A percentile compares a stretch with the other conserved stretches of the same genome.
Evolutionary conservation across 23 tunicate genomes (phyloP).

Genomic region (Phallusia fumigata): DNA sequence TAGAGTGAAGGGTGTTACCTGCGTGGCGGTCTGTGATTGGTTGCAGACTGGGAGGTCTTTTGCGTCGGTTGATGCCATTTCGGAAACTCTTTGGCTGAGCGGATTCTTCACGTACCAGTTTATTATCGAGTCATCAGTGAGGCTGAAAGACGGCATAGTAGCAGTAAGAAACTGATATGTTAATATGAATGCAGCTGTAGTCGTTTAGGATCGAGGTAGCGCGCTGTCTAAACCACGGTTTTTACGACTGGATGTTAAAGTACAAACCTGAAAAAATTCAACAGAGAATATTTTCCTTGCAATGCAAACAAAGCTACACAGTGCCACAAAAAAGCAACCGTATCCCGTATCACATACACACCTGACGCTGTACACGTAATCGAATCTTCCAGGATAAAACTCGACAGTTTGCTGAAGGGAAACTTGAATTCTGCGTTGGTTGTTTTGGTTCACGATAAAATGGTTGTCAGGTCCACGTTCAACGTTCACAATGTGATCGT

Average conservation of each 20-base stretch:
- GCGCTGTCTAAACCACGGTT: too few relatives aligned
- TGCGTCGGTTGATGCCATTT: slow-evolving; percentile 4
- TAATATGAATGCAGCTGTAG: too few relatives aligned
- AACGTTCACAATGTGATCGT: slow-evolving; percentile 9
- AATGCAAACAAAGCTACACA: too few relatives aligned
- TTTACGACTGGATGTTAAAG: too few relatives aligned
- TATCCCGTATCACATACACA: not conserved
- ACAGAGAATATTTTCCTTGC: too few relatives aligned
- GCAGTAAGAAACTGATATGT: too few relatives aligned
- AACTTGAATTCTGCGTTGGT: not conserved
- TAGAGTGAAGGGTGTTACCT: not conserved
- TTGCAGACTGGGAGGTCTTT: not conserved
- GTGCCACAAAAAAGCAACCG: too few relatives aligned
- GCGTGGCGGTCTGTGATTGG: slow-evolving; percentile 10
- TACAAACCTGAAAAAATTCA: too few relatives aligned
- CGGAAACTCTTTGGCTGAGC: not conserved
- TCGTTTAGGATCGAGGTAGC: too few relatives aligned
- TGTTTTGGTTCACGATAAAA: slow-evolving; percentile 4
- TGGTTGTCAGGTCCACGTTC: slow-evolving; percentile 22
- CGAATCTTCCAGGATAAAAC: slow-evolving; percentile 15
- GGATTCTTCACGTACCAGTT: slow-evolving; percentile 22
- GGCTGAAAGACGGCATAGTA: too few relatives aligned
- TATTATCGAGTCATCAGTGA: not conserved
- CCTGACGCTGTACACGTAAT: slow-evolving; percentile 6
- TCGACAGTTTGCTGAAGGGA: not conserved